Evolutionary conservation across 1,140 invertebrate genomes (phyloP), one percentile per base, ranked within the genome.

Genomic region (Lethocerus indicus): DNA sequence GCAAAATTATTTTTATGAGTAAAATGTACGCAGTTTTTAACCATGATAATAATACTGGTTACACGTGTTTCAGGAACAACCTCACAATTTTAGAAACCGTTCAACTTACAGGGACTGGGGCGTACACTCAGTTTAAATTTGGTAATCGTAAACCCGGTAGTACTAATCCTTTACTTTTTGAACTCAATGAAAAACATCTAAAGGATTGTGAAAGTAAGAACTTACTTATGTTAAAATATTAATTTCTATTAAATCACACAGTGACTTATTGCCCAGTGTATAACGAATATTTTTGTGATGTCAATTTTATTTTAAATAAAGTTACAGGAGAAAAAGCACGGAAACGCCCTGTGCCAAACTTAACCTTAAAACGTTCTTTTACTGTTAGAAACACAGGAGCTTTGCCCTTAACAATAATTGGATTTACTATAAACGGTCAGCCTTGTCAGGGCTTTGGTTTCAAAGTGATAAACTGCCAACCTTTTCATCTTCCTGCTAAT

Each of bases 71-170:
- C 64, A 83, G 91, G 58, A 98, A 95, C 64, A 97, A 98, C 65
- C 70, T 97, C 55, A 97, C 92, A 1, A 79, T 90, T 40, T 67
- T 96, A 56, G 92, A 98, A 67, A 76, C 79, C 14, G 65, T 94
- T 13, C 75, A 81, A 54, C 60, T 97, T 25, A 76, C 75, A 41
- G 91, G 89, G 0, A 73, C 81, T 57, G 89, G 88, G 13, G 86
- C 84, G 1, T 64, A 78, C 54, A 87, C 89, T 9, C 78, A 87
- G 62, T 83, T 97, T 62, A 83, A 85, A 59, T 83, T 97, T 59
- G 90, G 83, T n/a, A 91, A 89, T 63, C 76, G 84, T 1, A 81
- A 81, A 41, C 82, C 90, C 0, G 85, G 84, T 5, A 80, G 81
- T 0, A 59, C 62, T 12, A 73, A 75, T 13, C 79, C 84, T 1